These are phyloP conservation scores for Scaptomyza reducta DNA, from an alignment of 2,888 invertebrate genomes.

Conservation along the genomic window DNA sequence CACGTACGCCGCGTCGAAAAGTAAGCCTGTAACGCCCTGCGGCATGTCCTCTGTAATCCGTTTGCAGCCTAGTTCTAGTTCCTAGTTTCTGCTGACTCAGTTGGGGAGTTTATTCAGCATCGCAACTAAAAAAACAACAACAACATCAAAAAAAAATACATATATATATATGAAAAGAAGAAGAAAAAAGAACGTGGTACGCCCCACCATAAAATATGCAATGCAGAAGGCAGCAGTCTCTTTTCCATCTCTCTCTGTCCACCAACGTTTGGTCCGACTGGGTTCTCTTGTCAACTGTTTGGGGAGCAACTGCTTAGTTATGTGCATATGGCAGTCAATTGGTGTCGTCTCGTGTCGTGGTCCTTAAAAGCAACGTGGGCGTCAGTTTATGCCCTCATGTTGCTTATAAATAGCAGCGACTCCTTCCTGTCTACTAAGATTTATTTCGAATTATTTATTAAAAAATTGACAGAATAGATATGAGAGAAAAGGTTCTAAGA, in stretches of 20 bases:
- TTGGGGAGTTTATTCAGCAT: constrained; percentile 54
- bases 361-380: constrained; percentile 9
- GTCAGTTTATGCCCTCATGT: constrained; percentile 5
- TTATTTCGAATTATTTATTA: constrained; percentile 26
- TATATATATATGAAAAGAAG: no score
- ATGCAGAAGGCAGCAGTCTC: constrained; percentile 38
- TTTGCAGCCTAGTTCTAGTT: constrained; percentile 75
- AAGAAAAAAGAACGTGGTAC: constrained; percentile 8
- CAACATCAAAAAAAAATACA: background rate
- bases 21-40: constrained; percentile 72
- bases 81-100: constrained; percentile 59
- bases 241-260: background rate
- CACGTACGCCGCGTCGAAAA: constrained; percentile 73
- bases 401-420: constrained; percentile 21
- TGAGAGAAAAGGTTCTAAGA: background rate
- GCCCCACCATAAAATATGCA: constrained; percentile 46
- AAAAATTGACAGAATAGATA: background rate
- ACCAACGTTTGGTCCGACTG: background rate
- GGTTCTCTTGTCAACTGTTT: constrained; percentile 56
- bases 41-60: constrained; percentile 79
- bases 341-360: constrained; percentile 53
- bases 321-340: constrained; percentile 74
- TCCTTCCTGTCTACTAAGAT: constrained; percentile 12
- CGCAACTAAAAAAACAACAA: constrained; percentile 5
- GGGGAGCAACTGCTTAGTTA: constrained; percentile 62